These are phyloP conservation scores for Squalus acanthias DNA, from an alignment of 2,797 vertebrate genomes.

Conservation along the genomic window DNA sequence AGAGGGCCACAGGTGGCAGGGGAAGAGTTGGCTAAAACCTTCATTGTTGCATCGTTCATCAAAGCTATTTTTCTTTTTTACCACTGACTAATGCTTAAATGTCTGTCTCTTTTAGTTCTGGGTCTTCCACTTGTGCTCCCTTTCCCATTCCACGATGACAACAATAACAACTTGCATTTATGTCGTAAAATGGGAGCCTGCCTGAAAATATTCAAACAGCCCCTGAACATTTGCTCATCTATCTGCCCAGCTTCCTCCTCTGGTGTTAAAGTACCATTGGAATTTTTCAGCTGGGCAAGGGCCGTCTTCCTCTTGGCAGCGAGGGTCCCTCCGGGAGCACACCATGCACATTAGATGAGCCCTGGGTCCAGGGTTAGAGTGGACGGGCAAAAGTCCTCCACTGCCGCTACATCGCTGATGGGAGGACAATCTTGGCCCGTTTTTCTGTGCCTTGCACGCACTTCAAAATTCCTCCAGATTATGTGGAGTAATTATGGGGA, in stretches of 20 bases:
- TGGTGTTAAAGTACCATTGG: neutral
- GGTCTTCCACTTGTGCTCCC: neutral
- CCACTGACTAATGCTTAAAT: neutral
- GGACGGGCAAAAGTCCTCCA: neutral
- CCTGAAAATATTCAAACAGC: too few species aligned
- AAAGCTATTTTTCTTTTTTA: neutral
- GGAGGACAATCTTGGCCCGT: neutral
- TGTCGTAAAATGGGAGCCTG: neutral
- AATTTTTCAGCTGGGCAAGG: neutral
- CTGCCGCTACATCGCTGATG: too few species aligned
- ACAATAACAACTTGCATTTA: neutral
- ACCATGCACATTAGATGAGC: neutral
- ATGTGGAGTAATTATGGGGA: neutral
- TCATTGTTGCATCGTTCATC: neutral
- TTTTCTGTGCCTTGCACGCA: too few species aligned
- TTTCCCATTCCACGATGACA: neutral
- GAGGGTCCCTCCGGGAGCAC: neutral
- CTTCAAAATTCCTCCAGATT: neutral
- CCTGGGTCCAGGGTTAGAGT: too few species aligned
- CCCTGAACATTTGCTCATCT: neutral
- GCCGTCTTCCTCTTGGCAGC: too few species aligned
- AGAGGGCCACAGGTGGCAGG: neutral
- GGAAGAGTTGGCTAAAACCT: neutral
- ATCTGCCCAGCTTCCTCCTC: neutral
- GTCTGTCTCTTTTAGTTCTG: neutral